Evolutionary conservation across 2,113 vertebrate species (phyloP), one percentile per base, ranked within the genome.

Genomic region (Ceuthmochares aereus): DNA sequence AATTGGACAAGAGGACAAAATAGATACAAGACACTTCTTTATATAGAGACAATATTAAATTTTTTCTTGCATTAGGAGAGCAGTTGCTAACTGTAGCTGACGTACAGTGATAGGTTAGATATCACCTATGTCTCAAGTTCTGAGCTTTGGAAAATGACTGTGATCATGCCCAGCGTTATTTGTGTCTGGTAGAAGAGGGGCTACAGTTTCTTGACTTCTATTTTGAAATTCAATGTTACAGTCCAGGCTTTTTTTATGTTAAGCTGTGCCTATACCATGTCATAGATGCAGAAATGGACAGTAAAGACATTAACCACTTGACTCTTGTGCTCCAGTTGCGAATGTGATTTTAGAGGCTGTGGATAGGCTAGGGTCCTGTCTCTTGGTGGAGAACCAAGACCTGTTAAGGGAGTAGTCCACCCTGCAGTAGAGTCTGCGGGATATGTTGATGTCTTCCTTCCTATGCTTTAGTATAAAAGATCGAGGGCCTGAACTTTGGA

Each of bases 301-400:
- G 17, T 62, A 25, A 11, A 3, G 11, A 62, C 45, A 18, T 63
- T n/a, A 92, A 11, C 63, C 58, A 4, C 30, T 86, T 70, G 30
- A 77, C 36, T 84, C 36, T 66, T 49, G 7, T 3, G 4, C 22
- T 45, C 0, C 0, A 62, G 27, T 43, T 89, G 26, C 2, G 5
- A 1, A 54, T 30, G n/a, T 23, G 29, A n/a, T 80, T 86, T 94
- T 14, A 13, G 55, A 34, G 45, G 36, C 22, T 90, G n/a, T 89
- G 54, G 21, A 3, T 66, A 30, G 72, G 22, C 23, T 67, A 16
- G 34, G 12, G 17, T 60, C 27, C 26, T 52, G 0, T 56, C 40
- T 90, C 36, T 47, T 87, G 34, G n/a, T 76, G 52, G 40, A 86
- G 58, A 88, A 14, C 43, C 29, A 36, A 21, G 45, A 69, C 14